Evolutionary conservation across 92 coral and sea anemone species (phyloP), one percentile per base, ranked within the genome.

Genomic region (Anthopleura xanthogrammica): DNA sequence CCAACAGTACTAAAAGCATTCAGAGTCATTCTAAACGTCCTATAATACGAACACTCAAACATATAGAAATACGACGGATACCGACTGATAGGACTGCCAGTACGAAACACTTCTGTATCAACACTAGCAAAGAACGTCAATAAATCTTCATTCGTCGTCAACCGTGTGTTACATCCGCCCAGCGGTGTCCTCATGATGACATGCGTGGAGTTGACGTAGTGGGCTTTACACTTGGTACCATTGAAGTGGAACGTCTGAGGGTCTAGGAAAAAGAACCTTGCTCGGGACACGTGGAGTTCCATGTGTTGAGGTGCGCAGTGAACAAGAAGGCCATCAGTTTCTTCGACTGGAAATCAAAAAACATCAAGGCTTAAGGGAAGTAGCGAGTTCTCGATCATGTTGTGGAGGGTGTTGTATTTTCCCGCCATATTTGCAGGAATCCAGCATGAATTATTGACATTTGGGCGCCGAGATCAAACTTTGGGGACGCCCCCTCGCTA

Each of bases 151-250:
- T 66, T 39, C 11, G 60, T 50, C 60, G 46, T 77, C 39, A 82
- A 78, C 64, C 52, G 29, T 2, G 98, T 93, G 41, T 90, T 89
- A 75, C 98, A 93, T 0, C 86, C 58, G n/a, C 88, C 93, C 83
- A 93, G 95, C 56, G 95, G 92, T 75, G 94, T 90, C 62, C 90
- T 73, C 66, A 93, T 89, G 43, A 90, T 39, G 86, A 93, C 91
- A 71, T 92, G 79, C 77, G 93, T 85, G 40, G 20, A 22, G 89
- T 92, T 93, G 14, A 83, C 41, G 39, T 79, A 87, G 11, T 72
- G 20, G 4, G 78, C 85, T 13, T 84, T 83, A 78, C 98, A 93
- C 3, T 65, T 57, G 7, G 76, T 52, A 29, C 83, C 98, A 41
- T 90, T 93, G 48, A 93, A 85, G 16, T 55, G 87, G 43, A 93